Percentiles rank a stretch among this genome's conserved stretches.
These are phyloP conservation scores for Manduca sexta DNA, from an alignment of 1,140 invertebrate genomes.

Conservation along the genomic window DNA sequence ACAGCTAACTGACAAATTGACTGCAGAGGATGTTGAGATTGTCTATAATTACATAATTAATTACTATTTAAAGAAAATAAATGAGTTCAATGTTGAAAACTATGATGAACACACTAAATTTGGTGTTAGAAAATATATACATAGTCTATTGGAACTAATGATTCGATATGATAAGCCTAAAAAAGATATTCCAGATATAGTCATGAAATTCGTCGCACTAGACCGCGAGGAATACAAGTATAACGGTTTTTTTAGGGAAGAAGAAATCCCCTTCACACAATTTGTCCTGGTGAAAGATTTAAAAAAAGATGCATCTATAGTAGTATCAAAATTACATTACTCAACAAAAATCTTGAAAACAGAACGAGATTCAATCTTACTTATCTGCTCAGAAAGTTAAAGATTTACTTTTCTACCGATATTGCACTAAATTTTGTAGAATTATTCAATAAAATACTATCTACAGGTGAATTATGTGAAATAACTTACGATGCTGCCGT, in stretches of 20 bases:
- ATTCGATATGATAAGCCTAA: constrained; percentile 10
- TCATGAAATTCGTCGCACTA: constrained; percentile 27
- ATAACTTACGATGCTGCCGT: constrained; percentile 8
- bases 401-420: constrained; percentile 47
- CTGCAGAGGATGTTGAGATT: constrained; percentile 18
- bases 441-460: constrained; percentile 21
- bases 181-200: constrained; percentile 33
- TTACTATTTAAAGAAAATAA: constrained; percentile 26
- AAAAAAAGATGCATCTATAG: constrained; percentile 32
- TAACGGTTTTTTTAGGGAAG: constrained; percentile 10
- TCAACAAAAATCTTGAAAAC: constrained; percentile 3
- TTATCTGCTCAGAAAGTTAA: constrained; percentile 33
- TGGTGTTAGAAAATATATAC: constrained; percentile 11
- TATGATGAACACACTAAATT: constrained; percentile 16
- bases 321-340: constrained; percentile 20
- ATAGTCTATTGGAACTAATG: constrained; percentile 10
- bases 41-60: constrained; percentile 32
- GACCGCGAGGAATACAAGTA: constrained; percentile 20
- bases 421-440: constrained; percentile 25
- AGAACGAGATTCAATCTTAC: constrained; percentile 9
- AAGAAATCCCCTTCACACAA: constrained; percentile 17
- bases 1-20: constrained; percentile 18
- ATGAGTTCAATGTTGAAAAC: constrained; percentile 15
- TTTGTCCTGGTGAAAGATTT: constrained; percentile 22
- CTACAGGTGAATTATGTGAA: constrained; percentile 3